Evolutionary conservation across 1,140 invertebrate species (phyloP).

Genomic region (Aphidius gifuensis): DNA sequence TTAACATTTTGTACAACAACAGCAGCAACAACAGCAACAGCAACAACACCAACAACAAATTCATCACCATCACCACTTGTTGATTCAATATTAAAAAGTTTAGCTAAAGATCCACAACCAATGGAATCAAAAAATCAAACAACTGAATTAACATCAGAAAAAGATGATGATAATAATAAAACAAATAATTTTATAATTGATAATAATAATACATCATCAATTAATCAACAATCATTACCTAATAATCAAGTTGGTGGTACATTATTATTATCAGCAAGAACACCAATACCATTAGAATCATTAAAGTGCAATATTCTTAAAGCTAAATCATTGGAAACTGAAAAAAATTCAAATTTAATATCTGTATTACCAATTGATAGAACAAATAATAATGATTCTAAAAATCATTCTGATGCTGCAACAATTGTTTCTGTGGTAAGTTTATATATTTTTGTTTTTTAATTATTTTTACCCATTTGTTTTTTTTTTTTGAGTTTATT

Average conservation of each 20-base stretch:
- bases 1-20: no score
- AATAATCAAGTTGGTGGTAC: slow-evolving; percentile 53
- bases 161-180: slow-evolving; percentile 45
- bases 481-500: slow-evolving; percentile 6
- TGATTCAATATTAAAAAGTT: slow-evolving; percentile 58
- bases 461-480: background rate
- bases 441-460: slow-evolving; percentile 27
- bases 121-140: slow-evolving; percentile 55
- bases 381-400: slow-evolving; percentile 46
- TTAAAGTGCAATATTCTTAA: slow-evolving; percentile 94
- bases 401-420: slow-evolving; percentile 58
- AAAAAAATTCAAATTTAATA: slow-evolving; percentile 51
- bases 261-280: slow-evolving; percentile 51
- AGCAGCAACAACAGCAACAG: slow-evolving; percentile 35
- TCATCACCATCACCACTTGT: slow-evolving; percentile 47
- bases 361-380: slow-evolving; percentile 51
- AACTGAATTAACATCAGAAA: slow-evolving; percentile 47
- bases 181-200: slow-evolving; percentile 33
- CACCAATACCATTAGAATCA: slow-evolving; percentile 75
- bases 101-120: slow-evolving; percentile 59
- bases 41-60: slow-evolving; percentile 25
- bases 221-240: slow-evolving; percentile 42
- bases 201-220: slow-evolving; percentile 47
- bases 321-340: slow-evolving; percentile 54
- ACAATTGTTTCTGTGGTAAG: slow-evolving; percentile 75